Conservation (phyloP, 2,113 vertebrate genomes). For the Accipiter virgatus region DNA sequence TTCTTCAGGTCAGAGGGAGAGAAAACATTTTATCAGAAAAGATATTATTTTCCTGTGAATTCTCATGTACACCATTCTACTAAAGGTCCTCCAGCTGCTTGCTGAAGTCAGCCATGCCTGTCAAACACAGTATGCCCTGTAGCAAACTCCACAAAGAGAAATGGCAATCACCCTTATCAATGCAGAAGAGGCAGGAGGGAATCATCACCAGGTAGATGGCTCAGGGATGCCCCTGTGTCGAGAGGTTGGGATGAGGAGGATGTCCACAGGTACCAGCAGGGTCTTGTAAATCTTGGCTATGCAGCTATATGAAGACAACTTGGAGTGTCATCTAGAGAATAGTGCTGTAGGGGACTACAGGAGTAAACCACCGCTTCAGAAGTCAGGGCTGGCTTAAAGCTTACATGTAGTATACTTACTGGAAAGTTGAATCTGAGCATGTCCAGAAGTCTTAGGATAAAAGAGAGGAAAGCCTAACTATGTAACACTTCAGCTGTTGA, state of each 20-base stretch:
- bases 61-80: background rate
- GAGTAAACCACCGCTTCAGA: background rate
- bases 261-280: background rate
- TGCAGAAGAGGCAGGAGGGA: background rate
- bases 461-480: background rate
- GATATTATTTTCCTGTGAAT: background rate
- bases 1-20: background rate
- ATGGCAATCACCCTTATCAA: rapidly evolving
- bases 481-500: background rate
- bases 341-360: background rate
- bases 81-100: background rate
- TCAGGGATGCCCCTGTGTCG: background rate
- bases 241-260: background rate
- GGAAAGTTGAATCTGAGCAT: background rate
- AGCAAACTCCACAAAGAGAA: background rate
- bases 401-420: background rate
- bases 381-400: background rate
- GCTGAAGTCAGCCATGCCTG: background rate
- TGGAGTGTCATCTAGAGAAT: background rate
- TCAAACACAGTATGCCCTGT: background rate
- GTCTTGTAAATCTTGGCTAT: background rate
- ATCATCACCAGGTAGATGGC: background rate
- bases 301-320: background rate
- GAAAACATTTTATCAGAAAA: background rate
- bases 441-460: background rate